Percentiles rank a stretch among this genome's conserved stretches.
Evolutionary conservation across 2,888 invertebrate genomes (phyloP).

Genomic region (Ormyrus thymus): DNA sequence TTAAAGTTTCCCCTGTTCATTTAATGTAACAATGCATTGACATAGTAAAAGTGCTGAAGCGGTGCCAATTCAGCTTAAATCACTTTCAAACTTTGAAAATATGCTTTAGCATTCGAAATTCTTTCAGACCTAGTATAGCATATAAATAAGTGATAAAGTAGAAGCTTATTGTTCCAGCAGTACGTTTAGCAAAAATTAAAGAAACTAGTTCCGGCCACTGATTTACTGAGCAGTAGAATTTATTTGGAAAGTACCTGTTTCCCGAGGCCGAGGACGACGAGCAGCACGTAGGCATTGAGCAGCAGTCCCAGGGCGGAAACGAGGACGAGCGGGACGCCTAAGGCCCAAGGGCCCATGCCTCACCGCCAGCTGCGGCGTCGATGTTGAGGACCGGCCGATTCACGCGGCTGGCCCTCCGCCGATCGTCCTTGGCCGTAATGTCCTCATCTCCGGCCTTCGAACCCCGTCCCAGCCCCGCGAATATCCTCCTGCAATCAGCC

Average conservation of each 20-base stretch:
- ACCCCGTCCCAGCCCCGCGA: conserved; percentile 3
- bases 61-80: too few species aligned
- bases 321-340: conserved; percentile 82
- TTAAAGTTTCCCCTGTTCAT: too few species aligned
- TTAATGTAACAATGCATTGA: too few species aligned
- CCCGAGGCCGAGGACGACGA: conserved; percentile 82
- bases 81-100: neutral
- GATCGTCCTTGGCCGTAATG: conserved; percentile 28
- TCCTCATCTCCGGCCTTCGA: conserved; percentile 27
- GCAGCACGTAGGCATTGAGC: conserved; percentile 84
- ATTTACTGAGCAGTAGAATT: too few species aligned
- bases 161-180: too few species aligned
- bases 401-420: conserved; percentile 26
- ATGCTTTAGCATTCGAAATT: too few species aligned
- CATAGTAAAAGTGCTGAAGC: too few species aligned
- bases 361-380: conserved; percentile 10
- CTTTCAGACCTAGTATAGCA: too few species aligned
- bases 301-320: conserved; percentile 83
- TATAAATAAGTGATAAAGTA: too few species aligned
- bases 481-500: neutral
- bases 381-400: conserved; percentile 9
- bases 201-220: too few species aligned
- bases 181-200: too few species aligned
- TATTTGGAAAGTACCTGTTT: conserved; percentile 65
- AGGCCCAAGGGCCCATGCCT: conserved; percentile 81